Base-by-base conservation (phyloP, 2,888 invertebrate genomes). In the Acrobasis repandana region DNA sequence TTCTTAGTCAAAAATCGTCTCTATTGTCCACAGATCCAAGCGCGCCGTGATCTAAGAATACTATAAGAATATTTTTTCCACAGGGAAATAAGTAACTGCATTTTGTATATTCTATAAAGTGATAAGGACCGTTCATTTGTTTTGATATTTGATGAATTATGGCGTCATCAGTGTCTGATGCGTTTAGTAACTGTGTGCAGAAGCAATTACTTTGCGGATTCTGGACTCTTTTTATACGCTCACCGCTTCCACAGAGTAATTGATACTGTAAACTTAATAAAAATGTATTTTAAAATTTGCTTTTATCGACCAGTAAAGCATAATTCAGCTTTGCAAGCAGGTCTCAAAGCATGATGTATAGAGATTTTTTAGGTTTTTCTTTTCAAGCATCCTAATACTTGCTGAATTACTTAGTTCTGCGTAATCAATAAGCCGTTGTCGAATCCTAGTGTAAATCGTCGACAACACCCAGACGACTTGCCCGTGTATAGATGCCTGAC, bases 61-160 rank as follows among this genome's bases (percentile, higher is more conserved):
- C 88, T 90, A 88, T 92, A 92, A 92, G 91, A 91, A 92, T 92
- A 92, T 91, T 91, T 91, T 92, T 93, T 92, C 92, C 92, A 92
- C 91, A 90, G 85, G 92, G 92, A 92, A 92, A 92, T 92, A 92
- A 93, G 92, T 93, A 92, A 92, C 90, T 92, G 92, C 92, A 92
- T 93, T 93, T 93, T 93, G 93, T 93, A 93, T 93, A 92, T 93
- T 93, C 90, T 92, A 92, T 92, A 86, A 92, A 92, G 91, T 92
- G 92, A 91, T 90, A 90, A 91, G 92, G 88, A 90, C 84, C 89
- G 90, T 88, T 89, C 87, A 90, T 89, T 92, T 90, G 88, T 90
- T 92, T 91, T 90, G 90, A 90, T 90, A 90, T 88, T 90, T 85
- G 89, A 88, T 89, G 85, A 91, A 90, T 86, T 83, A 89, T 87